Base-by-base conservation (phyloP, 2,113 vertebrate species). In the Anser cygnoides region DNA sequence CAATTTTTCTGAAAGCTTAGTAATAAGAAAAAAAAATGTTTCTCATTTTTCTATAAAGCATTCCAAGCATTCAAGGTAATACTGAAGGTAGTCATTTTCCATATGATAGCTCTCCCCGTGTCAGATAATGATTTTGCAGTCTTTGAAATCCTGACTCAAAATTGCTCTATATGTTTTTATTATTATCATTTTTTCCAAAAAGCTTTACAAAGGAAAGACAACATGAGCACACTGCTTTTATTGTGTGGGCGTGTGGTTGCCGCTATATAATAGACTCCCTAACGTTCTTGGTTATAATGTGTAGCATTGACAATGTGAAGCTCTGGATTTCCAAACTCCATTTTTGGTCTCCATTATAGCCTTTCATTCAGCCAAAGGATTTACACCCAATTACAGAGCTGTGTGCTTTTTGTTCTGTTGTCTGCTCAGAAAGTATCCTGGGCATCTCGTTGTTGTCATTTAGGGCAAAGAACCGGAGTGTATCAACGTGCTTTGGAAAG, bases 151-250 rank as follows among this genome's bases (percentile, higher is more conserved):
- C 76, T 63, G 79, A 94, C 81, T 84, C 31, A 25, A 46, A 29
- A 59, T 94, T 90, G 86, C 65, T 80, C 49, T 76, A 54, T 90
- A 67, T 96, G 84, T 97, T 96, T 91, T 90, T 86, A 84, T 97
- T 91, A 95, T 95, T 90, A 92, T 89, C 41, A 55, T 93, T 90
- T 84, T 95, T 93, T 87, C 90, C 80, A 91, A 74, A 94, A 92
- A 95, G 74, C 92, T 92, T 96, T 88, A 87, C 90, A 94, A 95
- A 97, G 72, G 73, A 87, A 96, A 87, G 95, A 96, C 91, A 93
- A 95, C 87, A 96, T 35, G 6, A 84, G 54, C 46, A 33, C 78
- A 63, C 73, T 2, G 9, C 90, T 93, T 87, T 90, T 91, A 76
- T 52, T 75, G 91, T 68, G 87, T 94, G 76, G 83, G 84, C 2